phyloP scores from a whole-genome alignment of 53 echinoderm and acorn worm species.

The Echinarachnius parma region DNA sequence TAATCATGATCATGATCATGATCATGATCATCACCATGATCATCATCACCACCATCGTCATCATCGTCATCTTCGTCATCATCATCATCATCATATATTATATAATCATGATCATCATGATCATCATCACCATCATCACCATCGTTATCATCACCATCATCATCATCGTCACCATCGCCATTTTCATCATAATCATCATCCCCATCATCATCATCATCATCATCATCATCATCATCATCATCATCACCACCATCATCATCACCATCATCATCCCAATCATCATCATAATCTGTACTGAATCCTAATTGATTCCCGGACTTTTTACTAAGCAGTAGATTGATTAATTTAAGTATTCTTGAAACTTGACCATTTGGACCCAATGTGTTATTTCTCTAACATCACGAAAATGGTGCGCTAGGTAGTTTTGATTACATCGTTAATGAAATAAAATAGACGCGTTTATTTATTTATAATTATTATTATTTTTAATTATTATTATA shows the following conservation, averaged over 20 bases:
- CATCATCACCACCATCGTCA: not conserved
- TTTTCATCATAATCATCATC: not conserved
- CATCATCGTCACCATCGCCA: not conserved
- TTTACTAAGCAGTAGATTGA: no score
- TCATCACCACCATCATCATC: not conserved
- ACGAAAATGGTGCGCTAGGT: no score
- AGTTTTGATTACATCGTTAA: no score
- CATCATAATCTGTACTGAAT: not conserved
- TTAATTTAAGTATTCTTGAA: no score
- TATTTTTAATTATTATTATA: no score
- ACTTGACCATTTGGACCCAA: no score
- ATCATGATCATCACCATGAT: conserved; percentile 3
- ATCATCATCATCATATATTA: not conserved
- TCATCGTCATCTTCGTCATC: not conserved
- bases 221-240: conserved; percentile 12
- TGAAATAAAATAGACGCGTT: no score
- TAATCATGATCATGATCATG: not conserved
- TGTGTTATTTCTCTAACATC: no score
- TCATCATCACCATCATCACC: conserved; percentile 4
- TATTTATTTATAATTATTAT: not conserved
- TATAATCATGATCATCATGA: not conserved
- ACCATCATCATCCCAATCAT: not conserved
- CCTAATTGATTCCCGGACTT: not conserved
- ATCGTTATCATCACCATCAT: not conserved
- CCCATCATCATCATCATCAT: conserved; percentile 4